Evolutionary conservation across 2,888 invertebrate genomes (phyloP), one percentile per base, ranked within the genome.

Genomic region (Drosophila pegasa): DNA sequence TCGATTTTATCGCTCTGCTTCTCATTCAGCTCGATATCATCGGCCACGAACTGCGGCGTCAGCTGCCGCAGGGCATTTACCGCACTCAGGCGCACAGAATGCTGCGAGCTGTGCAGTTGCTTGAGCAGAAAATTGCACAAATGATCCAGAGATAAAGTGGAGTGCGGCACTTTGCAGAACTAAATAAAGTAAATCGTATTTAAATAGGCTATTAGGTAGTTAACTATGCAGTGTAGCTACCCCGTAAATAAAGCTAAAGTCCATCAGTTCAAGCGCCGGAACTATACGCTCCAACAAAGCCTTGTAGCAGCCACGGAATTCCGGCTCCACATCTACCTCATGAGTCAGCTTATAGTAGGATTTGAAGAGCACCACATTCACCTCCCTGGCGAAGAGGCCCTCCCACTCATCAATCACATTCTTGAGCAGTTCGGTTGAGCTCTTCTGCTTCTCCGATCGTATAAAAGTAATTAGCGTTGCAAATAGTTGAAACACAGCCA

Each of bases 361-460:
- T 76, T 91, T 91, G 33, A 92, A 91, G 1, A 93, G 55, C 40
- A 92, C 89, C 37, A 92, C 75, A 75, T 90, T 91, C 2, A 95
- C 92, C 77, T 95, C 95, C 55, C 94, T 94, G 65, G 94, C 93
- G 92, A 97, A 96, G 58, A 97, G 93, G 90, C 96, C 95, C 52
- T 93, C 92, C 97, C 97, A 97, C 92, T 97, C 97, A 56, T 94
- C 93, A 27, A 87, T 80, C 71, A 92, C 60, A 70, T 79, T 90
- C 41, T 77, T 81, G 2, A 90, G 74, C 38, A 92, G 69, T 69
- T 88, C 77, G 0, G 92, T 91, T 2, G 92, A 92, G 67, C 92
- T 92, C 59, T 89, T 91, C 33, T 80, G 75, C 59, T 90, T 91
- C 66, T 92, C 92, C 2, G 63, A 63, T 2, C 43, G 74, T 74